Evolutionary conservation across 1,140 invertebrate species (phyloP).

Genomic region (Parapsyche elsis): DNA sequence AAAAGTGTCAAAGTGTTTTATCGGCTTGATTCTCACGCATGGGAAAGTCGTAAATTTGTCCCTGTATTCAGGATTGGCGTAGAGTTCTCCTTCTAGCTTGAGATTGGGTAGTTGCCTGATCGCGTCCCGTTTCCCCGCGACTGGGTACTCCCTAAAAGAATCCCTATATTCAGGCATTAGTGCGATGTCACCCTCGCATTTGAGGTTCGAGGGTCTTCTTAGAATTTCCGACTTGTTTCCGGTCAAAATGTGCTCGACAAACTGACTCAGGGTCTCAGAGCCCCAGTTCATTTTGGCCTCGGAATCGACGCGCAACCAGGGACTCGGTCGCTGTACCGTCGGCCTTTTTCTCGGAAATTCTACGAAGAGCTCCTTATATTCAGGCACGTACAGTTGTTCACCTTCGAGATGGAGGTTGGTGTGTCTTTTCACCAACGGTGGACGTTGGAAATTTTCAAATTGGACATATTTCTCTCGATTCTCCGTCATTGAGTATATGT

Average conservation of each 20-base stretch:
- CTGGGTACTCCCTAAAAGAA: slow-evolving; percentile 60
- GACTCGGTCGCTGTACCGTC: slow-evolving; percentile 55
- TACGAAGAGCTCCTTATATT: slow-evolving; percentile 60
- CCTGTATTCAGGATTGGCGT: slow-evolving; percentile 62
- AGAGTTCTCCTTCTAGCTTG: slow-evolving; percentile 61
- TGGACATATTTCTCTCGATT: slow-evolving; percentile 67
- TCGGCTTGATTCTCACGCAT: slow-evolving; percentile 32
- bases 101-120: slow-evolving; percentile 60
- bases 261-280: slow-evolving; percentile 52
- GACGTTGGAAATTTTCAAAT: slow-evolving; percentile 58
- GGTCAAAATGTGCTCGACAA: slow-evolving; percentile 56
- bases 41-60: slow-evolving; percentile 55
- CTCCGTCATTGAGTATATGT: slow-evolving; percentile 66
- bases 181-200: slow-evolving; percentile 62
- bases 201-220: slow-evolving; percentile 61
- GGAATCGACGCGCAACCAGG: slow-evolving; percentile 35
- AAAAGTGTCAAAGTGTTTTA: slow-evolving; percentile 41
- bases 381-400: slow-evolving; percentile 57
- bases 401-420: slow-evolving; percentile 58
- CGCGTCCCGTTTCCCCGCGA: slow-evolving; percentile 55
- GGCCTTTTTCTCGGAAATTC: slow-evolving; percentile 59
- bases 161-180: slow-evolving; percentile 64
- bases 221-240: slow-evolving; percentile 61
- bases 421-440: slow-evolving; percentile 57
- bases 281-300: slow-evolving; percentile 48